Percentiles rank a stretch among this genome's conserved stretches.
Evolutionary conservation across 2,797 vertebrate genomes (phyloP).

Genomic region (Argya squamiceps): DNA sequence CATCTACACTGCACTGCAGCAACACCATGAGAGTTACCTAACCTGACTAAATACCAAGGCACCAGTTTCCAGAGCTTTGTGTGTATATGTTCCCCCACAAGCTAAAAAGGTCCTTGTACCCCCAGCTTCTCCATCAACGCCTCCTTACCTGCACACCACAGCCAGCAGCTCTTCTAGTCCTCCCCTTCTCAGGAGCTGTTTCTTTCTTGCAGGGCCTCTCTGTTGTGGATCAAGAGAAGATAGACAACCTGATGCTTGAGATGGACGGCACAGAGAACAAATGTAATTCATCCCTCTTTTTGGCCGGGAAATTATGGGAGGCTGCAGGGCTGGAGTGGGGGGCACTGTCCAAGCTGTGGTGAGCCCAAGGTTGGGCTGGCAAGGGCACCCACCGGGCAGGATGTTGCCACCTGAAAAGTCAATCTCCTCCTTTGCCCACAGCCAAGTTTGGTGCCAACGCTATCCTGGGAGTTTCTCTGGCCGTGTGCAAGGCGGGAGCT

Average conservation of each 20-base stretch:
- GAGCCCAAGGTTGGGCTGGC: not conserved
- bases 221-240: conserved; percentile 80
- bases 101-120: not conserved
- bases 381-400: not conserved
- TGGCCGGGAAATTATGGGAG: not conserved
- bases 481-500: conserved; percentile 91
- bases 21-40: not conserved
- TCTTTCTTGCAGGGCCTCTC: conserved; percentile 73
- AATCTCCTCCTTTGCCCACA: conserved; percentile 55
- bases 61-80: conserved; percentile 39
- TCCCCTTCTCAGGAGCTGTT: conserved; percentile 1
- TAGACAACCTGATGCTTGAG: conserved; percentile 80
- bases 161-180: not conserved
- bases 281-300: conserved; percentile 65
- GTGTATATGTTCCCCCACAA: not conserved
- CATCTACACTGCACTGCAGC: not conserved
- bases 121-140: not conserved
- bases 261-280: conserved; percentile 81
- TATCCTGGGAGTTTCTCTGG: conserved; percentile 90
- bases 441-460: conserved; percentile 93
- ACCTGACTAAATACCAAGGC: not conserved
- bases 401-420: not conserved
- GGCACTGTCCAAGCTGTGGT: not conserved
- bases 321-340: not conserved
- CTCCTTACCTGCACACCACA: not conserved